Base-by-base conservation (phyloP, 2,113 vertebrate genomes). In the Syngnathus floridae region DNA sequence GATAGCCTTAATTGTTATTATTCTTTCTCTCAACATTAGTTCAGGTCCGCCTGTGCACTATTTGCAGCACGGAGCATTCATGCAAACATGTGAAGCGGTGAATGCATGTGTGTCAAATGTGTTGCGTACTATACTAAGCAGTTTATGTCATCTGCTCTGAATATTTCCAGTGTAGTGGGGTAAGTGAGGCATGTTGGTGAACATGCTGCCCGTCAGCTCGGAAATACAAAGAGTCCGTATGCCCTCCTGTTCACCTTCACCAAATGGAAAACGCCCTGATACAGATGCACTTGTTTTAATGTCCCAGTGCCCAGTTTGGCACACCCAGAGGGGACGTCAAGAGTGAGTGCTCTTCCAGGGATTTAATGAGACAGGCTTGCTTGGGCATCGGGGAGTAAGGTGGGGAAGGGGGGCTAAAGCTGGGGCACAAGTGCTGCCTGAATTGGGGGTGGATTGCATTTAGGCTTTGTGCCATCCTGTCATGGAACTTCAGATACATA, bases 241-340 rank as follows among this genome's bases (percentile, higher is more conserved):
- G 49, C 8, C 54, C 52, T 40, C 64, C 63, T 62, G 64, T 72
- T 75, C 74, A 80, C 74, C 78, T 72, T 77, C 60, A 51, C 46
- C 48, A 64, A 7, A 72, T 58, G 26, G 5, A 67, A 4, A 63
- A 68, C 73, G 9, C 11, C 59, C 11, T 21, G n/a, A 40, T 19
- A 38, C 59, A 62, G 37, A 40, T 31, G 36, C 59, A 21, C 59
- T 22, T 65, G 41, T 58, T 37, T n/a, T 43, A 17, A 26, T 77
- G 67, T 75, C 70, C 43, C 52, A n/a, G 19, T 71, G 66, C 61
- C 65, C 85, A 19, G 61, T 69, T 70, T 81, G 81, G 76, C 71
- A 80, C 62, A 67, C 62, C 85, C 82, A 45, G 57, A 72, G 85
- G 87, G 75, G 77, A 84, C 74, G 82, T 86, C 82, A 82, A 36